phyloP scores from a whole-genome alignment of 2,113 vertebrate species.

The Nothocercus julius region DNA sequence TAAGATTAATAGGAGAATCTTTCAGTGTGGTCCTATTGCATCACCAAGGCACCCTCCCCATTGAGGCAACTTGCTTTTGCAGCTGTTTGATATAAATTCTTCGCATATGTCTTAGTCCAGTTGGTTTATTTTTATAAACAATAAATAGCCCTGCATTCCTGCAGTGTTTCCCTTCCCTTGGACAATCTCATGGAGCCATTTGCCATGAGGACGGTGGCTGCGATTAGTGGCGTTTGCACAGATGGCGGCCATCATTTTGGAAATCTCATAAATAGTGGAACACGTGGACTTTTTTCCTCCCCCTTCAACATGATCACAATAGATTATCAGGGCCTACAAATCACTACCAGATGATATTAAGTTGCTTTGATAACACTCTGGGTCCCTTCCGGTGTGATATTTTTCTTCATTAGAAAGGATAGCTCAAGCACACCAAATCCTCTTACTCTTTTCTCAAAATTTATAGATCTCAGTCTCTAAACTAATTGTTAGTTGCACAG shows the following conservation, averaged over 20 bases:
- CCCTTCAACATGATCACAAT: conserved; percentile 79
- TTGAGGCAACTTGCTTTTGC: conserved; percentile 93
- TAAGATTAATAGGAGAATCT: conserved; percentile 63
- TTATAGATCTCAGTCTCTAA: conserved; percentile 85
- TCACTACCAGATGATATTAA: conserved; percentile 90
- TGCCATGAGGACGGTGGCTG: conserved; percentile 75
- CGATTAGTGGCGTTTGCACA: conserved; percentile 83
- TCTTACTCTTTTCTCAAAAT: conserved; percentile 81
- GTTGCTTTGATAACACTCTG: conserved; percentile 83
- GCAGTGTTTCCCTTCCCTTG: conserved; percentile 76
- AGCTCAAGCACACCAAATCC: conserved; percentile 78
- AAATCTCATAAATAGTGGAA: conserved; percentile 82
- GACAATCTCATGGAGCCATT: conserved; percentile 79
- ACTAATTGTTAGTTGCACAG: conserved; percentile 84
- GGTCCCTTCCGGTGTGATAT: conserved; percentile 83
- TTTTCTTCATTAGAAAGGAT: conserved; percentile 82
- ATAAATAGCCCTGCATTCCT: conserved; percentile 91
- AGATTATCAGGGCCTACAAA: conserved; percentile 84
- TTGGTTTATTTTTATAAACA: conserved; percentile 99
- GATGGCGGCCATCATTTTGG: conserved; percentile 84
- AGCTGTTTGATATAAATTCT: conserved; percentile 98
- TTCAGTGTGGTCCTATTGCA: conserved; percentile 82
- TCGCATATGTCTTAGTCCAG: conserved; percentile 90
- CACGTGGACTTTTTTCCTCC: conserved; percentile 45
- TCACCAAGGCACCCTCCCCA: conserved; percentile 66